A percentile compares a stretch with the other conserved stretches of the same genome.
phyloP scores from a whole-genome alignment of 2,888 invertebrate genomes.

The Drosophila demipolita region DNA sequence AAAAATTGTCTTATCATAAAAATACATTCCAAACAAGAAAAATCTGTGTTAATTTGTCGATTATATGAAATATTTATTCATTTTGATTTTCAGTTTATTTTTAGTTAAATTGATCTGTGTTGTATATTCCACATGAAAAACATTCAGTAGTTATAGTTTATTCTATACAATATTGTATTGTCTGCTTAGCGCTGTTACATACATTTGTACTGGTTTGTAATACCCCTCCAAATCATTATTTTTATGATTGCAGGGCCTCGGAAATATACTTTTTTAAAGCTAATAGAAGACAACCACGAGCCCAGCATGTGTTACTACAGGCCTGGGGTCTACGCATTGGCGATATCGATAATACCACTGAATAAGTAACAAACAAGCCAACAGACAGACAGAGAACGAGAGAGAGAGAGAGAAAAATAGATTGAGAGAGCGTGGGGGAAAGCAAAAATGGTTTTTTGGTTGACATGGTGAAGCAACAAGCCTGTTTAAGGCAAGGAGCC shows the following conservation, averaged over 20 bases:
- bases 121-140: not conserved
- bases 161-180: too few relatives aligned
- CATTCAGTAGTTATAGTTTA: not conserved
- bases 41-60: not conserved
- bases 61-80: too few relatives aligned
- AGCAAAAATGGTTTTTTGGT: not conserved
- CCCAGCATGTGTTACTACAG: conserved; percentile 28
- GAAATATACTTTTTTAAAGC: not conserved
- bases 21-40: not conserved
- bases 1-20: not conserved
- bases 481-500: conserved; percentile 16
- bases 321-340: conserved; percentile 4
- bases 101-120: not conserved
- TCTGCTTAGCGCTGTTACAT: too few relatives aligned
- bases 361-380: conserved; percentile 41
- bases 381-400: not conserved
- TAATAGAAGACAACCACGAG: conserved; percentile 23
- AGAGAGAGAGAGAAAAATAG: not conserved
- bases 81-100: not conserved
- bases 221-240: not conserved
- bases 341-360: conserved; percentile 32
- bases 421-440: not conserved
- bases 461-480: conserved; percentile 52
- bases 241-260: not conserved
- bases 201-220: not conserved